phyloP scores from a whole-genome alignment of 53 echinoderm and acorn worm genomes.

The Astropecten irregularis region DNA sequence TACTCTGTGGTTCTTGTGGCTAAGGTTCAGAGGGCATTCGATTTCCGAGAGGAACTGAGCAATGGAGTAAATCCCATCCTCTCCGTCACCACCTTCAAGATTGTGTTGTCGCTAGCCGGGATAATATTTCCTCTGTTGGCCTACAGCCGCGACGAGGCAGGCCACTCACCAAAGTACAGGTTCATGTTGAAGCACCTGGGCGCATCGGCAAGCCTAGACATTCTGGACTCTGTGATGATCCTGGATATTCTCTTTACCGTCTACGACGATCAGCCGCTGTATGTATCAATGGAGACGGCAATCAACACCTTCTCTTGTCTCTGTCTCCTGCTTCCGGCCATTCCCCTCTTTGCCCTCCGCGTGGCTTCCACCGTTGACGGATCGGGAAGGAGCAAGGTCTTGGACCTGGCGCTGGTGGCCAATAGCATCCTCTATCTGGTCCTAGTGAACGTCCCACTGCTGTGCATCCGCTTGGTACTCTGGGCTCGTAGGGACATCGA shows the following conservation, averaged over 20 bases:
- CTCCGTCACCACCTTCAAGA: slow-evolving; percentile 35
- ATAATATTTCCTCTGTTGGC: slow-evolving; percentile 65
- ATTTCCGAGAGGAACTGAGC: slow-evolving; percentile 52
- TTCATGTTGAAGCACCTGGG: slow-evolving; percentile 66
- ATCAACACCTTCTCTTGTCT: slow-evolving; percentile 76
- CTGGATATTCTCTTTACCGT: slow-evolving; percentile 62
- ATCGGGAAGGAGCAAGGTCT: slow-evolving; percentile 31
- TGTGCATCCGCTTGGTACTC: slow-evolving; percentile 64
- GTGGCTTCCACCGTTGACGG: slow-evolving; percentile 20
- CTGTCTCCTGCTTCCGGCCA: slow-evolving; percentile 65
- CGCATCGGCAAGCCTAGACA: slow-evolving; percentile 66
- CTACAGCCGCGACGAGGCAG: slow-evolving; percentile 71
- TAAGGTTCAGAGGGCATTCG: slow-evolving; percentile 44
- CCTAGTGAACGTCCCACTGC: slow-evolving; percentile 75
- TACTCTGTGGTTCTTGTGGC: slow-evolving; percentile 28
- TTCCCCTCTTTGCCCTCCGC: slow-evolving; percentile 70
- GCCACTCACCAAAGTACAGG: slow-evolving; percentile 66
- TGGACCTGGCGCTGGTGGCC: slow-evolving; percentile 52
- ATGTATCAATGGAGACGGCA: slow-evolving; percentile 52
- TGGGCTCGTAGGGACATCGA: slow-evolving; percentile 73
- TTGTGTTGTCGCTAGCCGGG: slow-evolving; percentile 70
- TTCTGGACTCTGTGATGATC: slow-evolving; percentile 78
- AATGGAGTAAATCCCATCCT: not conserved
- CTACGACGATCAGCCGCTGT: slow-evolving; percentile 31
- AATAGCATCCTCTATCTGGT: slow-evolving; percentile 66